These are phyloP conservation scores for Lutraria rhynchaena DNA, from an alignment of 1,140 invertebrate genomes.

Conservation along the genomic window DNA sequence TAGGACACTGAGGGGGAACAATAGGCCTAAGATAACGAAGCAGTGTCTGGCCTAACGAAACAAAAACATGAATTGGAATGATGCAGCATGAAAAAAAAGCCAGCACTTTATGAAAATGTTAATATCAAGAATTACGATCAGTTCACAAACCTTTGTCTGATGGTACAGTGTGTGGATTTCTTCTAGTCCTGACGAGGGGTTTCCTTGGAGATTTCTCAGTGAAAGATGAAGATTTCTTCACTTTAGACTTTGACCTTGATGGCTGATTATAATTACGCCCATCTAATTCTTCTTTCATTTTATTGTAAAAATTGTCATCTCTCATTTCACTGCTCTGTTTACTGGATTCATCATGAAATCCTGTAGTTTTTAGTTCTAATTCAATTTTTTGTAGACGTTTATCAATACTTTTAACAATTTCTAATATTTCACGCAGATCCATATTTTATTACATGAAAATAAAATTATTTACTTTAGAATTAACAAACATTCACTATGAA, in stretches of 20 bases:
- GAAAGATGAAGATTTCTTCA: constrained; percentile 14
- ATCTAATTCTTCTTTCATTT: constrained; percentile 14
- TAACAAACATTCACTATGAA: too few relatives aligned
- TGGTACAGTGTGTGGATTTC: constrained; percentile 5
- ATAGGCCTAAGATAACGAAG: too few relatives aligned
- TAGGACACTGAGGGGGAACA: too few relatives aligned
- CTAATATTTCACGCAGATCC: too few relatives aligned
- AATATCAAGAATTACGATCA: too few relatives aligned
- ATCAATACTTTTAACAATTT: too few relatives aligned
- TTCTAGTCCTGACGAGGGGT: neutral
- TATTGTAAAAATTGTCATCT: constrained; percentile 10
- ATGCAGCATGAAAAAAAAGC: too few relatives aligned
- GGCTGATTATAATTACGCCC: neutral
- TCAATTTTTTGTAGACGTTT: neutral
- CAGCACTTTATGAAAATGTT: too few relatives aligned
- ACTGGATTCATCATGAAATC: neutral
- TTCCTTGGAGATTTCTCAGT: neutral
- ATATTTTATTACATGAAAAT: too few relatives aligned
- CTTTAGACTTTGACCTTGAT: neutral
- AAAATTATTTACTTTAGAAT: too few relatives aligned
- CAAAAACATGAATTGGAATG: too few relatives aligned
- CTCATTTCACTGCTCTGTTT: neutral
- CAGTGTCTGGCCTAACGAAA: too few relatives aligned
- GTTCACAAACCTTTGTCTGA: constrained; percentile 23
- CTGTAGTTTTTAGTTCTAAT: neutral